A percentile compares a stretch with the other conserved stretches of the same genome.
Conservation (phyloP, 1,140 invertebrate genomes). For the Dreissena polymorpha region DNA sequence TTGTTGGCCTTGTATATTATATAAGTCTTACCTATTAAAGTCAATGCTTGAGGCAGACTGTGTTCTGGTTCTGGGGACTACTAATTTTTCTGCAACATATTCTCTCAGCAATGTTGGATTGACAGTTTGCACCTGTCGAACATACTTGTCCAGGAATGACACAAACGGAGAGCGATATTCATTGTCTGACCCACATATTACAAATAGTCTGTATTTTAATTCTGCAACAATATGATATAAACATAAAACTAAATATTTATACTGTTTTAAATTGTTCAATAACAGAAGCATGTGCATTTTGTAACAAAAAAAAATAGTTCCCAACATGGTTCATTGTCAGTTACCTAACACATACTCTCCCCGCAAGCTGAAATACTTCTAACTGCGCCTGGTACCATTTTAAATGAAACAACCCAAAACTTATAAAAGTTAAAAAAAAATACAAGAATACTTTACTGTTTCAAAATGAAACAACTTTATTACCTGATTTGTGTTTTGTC, state of each 20-base stretch:
- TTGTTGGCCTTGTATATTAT: not conserved
- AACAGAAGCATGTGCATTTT: not conserved
- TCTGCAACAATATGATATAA: not conserved
- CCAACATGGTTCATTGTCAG: no score
- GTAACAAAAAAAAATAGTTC: no score
- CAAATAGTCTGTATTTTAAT: constrained; percentile 12
- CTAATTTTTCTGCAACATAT: constrained; percentile 56
- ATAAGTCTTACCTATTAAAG: constrained; percentile 45
- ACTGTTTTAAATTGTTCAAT: no score
- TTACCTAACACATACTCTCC: no score
- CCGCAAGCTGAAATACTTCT: no score
- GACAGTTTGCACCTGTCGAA: constrained; percentile 43
- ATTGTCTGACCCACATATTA: constrained; percentile 66
- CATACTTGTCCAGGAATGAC: constrained; percentile 64
- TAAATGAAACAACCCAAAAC: no score
- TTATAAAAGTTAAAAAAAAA: no score
- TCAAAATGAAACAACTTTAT: no score
- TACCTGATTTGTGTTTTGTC: not conserved
- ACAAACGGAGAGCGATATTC: constrained; percentile 66
- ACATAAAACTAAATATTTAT: no score
- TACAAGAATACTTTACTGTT: no score
- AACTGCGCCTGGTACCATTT: no score
- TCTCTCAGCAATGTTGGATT: constrained; percentile 24
- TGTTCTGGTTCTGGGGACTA: not conserved
- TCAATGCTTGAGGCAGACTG: constrained; percentile 51